phyloP scores from a whole-genome alignment of 2,113 vertebrate genomes.

The Heliornis fulica region DNA sequence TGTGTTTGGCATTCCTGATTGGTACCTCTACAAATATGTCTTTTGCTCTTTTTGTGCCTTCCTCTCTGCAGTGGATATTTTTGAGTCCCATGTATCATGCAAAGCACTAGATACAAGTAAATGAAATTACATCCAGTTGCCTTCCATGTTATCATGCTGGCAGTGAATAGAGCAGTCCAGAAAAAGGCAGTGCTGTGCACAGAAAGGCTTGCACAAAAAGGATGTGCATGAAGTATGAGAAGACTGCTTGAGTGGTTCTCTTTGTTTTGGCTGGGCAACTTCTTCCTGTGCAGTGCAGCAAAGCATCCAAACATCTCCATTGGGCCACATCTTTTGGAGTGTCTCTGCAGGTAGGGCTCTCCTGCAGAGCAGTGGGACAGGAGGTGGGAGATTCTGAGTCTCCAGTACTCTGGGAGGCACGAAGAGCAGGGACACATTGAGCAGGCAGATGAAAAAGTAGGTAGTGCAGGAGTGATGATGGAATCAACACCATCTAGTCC shows the following conservation, averaged over 20 bases:
- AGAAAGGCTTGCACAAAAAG: no score
- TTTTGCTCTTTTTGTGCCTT: not conserved
- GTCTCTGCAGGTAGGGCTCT: not conserved
- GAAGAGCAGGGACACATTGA: not conserved
- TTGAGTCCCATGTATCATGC: not conserved
- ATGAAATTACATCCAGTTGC: not conserved
- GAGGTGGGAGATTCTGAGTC: not conserved
- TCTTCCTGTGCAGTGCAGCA: not conserved
- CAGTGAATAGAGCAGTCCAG: not conserved
- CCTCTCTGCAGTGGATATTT: not conserved
- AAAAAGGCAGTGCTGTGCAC: not conserved
- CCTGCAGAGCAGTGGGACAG: not conserved
- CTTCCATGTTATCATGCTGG: not conserved
- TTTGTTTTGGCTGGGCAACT: not conserved
- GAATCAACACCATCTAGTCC: no score
- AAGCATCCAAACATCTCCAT: not conserved
- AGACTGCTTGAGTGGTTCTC: not conserved
- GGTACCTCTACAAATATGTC: not conserved
- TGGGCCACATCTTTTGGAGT: not conserved
- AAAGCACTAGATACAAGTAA: not conserved
- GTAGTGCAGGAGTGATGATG: not conserved
- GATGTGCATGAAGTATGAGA: not conserved
- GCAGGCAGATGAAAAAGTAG: not conserved
- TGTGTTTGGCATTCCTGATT: not conserved
- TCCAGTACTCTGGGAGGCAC: not conserved